phyloP scores from a whole-genome alignment of 2,797 vertebrate species.

The Enoplosus armatus region DNA sequence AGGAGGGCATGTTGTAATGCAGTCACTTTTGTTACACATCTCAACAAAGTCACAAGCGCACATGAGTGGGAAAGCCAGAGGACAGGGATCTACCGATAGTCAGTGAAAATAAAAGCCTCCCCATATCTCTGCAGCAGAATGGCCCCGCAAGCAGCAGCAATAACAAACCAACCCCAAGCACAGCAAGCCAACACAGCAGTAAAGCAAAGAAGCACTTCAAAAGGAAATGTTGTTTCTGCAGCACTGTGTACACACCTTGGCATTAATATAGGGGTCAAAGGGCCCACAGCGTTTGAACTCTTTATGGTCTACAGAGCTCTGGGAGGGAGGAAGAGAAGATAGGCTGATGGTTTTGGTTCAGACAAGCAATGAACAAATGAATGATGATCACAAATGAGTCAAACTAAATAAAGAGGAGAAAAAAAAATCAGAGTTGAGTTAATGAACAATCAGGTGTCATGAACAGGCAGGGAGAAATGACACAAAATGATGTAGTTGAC shows the following conservation, averaged over 20 bases:
- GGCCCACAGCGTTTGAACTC: slow-evolving; percentile 99
- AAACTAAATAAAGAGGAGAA: slow-evolving; percentile 61
- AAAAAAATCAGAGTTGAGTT: slow-evolving; percentile 69
- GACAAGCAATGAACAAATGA: slow-evolving; percentile 86
- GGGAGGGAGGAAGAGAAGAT: slow-evolving; percentile 94
- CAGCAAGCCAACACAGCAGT: slow-evolving; percentile 60
- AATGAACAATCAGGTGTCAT: slow-evolving; percentile 77
- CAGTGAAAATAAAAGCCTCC: slow-evolving; percentile 47
- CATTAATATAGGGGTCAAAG: slow-evolving; percentile 99
- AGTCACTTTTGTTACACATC: not conserved
- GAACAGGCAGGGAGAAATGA: slow-evolving; percentile 75
- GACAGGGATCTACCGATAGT: slow-evolving; percentile 24
- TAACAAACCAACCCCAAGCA: slow-evolving; percentile 54
- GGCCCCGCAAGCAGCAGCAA: slow-evolving; percentile 51
- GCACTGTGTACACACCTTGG: slow-evolving; percentile 98
- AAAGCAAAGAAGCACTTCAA: slow-evolving; percentile 65
- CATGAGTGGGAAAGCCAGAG: slow-evolving; percentile 35
- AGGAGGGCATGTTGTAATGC: not conserved
- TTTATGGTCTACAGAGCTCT: slow-evolving; percentile 99
- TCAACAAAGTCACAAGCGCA: slow-evolving; percentile 16
- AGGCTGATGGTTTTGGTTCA: slow-evolving; percentile 81
- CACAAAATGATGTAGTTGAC: slow-evolving; percentile 66
- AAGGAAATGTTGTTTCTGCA: slow-evolving; percentile 61
- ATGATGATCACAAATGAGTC: slow-evolving; percentile 73
- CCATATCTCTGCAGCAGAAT: slow-evolving; percentile 41